Evolutionary conservation across 2,888 invertebrate genomes (phyloP).

Genomic region (Bhutanitis thaidina): DNA sequence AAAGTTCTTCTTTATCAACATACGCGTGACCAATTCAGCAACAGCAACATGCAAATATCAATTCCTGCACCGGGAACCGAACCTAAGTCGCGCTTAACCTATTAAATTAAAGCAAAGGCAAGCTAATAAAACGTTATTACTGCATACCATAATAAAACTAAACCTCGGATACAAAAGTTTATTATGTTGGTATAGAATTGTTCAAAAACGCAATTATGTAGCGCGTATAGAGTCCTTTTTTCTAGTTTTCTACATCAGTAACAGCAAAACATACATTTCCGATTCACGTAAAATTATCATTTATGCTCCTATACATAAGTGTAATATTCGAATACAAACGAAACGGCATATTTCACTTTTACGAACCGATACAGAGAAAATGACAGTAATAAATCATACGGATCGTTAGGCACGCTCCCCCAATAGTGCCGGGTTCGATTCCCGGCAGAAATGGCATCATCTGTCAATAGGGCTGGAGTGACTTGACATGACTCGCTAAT

Average conservation of each 20-base stretch:
- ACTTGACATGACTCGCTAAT: slow-evolving; percentile 76
- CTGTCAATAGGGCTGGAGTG: slow-evolving; percentile 73
- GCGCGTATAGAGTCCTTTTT: slow-evolving; percentile 46
- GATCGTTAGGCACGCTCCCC: slow-evolving; percentile 76
- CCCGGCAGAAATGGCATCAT: slow-evolving; percentile 77
- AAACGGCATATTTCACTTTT: slow-evolving; percentile 40
- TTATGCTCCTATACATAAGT: slow-evolving; percentile 23
- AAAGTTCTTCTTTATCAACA: no score
- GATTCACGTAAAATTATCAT: slow-evolving; percentile 12
- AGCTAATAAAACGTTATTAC: slow-evolving; percentile 1
- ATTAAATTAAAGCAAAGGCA: no score
- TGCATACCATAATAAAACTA: slow-evolving; percentile 14
- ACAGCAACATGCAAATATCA: no score
- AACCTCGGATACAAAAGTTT: slow-evolving; percentile 30
- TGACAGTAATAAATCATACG: slow-evolving; percentile 80
- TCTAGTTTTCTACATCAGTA: slow-evolving; percentile 20
- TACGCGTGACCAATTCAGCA: no score
- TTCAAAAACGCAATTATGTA: slow-evolving; percentile 63
- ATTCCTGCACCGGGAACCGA: no score
- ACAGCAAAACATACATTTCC: slow-evolving; percentile 25
- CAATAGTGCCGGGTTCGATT: slow-evolving; percentile 68
- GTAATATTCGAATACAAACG: slow-evolving; percentile 18
- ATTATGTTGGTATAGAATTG: slow-evolving; percentile 44
- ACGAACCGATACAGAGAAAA: slow-evolving; percentile 40
- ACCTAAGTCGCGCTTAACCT: no score